phyloP scores from a whole-genome alignment of 2,113 vertebrate genomes.

The Apeltes quadracus region DNA sequence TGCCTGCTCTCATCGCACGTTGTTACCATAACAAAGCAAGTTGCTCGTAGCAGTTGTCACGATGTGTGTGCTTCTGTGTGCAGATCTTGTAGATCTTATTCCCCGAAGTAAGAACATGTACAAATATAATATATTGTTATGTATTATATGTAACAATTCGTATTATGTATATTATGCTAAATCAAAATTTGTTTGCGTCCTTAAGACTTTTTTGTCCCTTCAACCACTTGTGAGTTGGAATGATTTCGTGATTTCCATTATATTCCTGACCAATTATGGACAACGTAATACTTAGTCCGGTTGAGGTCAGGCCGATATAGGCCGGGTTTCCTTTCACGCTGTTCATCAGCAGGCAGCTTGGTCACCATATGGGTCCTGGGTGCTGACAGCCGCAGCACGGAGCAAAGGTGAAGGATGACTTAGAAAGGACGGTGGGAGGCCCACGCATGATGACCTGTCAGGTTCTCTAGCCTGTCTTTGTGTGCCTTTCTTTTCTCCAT shows the following conservation, averaged over 20 bases:
- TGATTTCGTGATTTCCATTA: not conserved
- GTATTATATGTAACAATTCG: too few species aligned
- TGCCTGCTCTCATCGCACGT: not conserved
- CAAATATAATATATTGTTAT: not conserved
- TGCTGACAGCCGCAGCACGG: slow-evolving; percentile 24
- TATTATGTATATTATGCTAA: too few species aligned
- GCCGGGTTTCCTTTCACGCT: slow-evolving; percentile 41
- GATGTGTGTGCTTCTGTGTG: not conserved
- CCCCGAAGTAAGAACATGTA: not conserved
- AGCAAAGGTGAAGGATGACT: slow-evolving; percentile 59
- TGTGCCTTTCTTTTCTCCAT: slow-evolving; percentile 34
- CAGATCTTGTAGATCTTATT: not conserved
- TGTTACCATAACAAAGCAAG: slow-evolving; percentile 20
- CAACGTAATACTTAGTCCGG: not conserved
- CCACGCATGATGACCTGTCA: slow-evolving; percentile 62
- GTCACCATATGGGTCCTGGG: slow-evolving; percentile 56
- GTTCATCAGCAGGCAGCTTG: slow-evolving; percentile 57
- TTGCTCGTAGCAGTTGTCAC: not conserved
- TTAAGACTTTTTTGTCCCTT: not conserved
- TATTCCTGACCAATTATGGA: not conserved
- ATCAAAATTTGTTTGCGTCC: not conserved
- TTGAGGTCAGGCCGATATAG: slow-evolving; percentile 5
- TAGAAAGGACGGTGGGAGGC: slow-evolving; percentile 43
- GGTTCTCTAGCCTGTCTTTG: slow-evolving; percentile 69
- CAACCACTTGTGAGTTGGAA: not conserved